phyloP scores from a whole-genome alignment of 2,113 vertebrate genomes.

The Nothoprocta pentlandii region DNA sequence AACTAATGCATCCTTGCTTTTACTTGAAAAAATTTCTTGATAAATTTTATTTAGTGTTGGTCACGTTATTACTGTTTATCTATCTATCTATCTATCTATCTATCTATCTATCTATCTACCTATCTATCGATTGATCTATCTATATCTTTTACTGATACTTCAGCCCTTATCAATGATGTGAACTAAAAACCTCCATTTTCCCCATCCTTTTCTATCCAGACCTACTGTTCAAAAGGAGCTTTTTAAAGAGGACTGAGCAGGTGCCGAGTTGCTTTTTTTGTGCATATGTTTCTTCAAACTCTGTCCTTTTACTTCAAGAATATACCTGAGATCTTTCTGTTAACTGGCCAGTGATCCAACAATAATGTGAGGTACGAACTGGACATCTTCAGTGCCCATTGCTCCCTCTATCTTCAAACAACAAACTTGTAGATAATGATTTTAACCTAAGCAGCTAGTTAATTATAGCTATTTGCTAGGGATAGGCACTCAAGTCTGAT shows the following conservation, averaged over 20 bases:
- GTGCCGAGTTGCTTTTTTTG: neutral
- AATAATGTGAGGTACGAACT: conserved; percentile 42
- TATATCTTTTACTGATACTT: neutral
- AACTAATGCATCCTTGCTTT: neutral
- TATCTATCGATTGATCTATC: too few relatives aligned
- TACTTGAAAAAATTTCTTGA: neutral
- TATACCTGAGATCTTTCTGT: neutral
- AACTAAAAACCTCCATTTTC: neutral
- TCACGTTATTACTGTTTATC: neutral
- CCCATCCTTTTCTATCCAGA: neutral
- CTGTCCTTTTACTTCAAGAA: neutral
- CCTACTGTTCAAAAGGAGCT: neutral
- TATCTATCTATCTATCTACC: too few relatives aligned
- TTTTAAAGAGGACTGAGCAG: neutral
- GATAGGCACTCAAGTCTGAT: neutral
- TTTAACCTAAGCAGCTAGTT: conserved; percentile 49
- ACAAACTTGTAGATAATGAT: conserved; percentile 56
- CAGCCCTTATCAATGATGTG: neutral
- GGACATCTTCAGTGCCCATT: conserved; percentile 41
- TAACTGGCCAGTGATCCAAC: conserved; percentile 45
- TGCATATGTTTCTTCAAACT: neutral
- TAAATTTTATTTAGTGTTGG: neutral
- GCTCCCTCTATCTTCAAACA: conserved; percentile 56
- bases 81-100: too few relatives aligned
- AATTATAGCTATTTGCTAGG: conserved; percentile 51